Evolutionary conservation across 2,888 invertebrate genomes (phyloP).

Genomic region (Microctonus aethiopoides): DNA sequence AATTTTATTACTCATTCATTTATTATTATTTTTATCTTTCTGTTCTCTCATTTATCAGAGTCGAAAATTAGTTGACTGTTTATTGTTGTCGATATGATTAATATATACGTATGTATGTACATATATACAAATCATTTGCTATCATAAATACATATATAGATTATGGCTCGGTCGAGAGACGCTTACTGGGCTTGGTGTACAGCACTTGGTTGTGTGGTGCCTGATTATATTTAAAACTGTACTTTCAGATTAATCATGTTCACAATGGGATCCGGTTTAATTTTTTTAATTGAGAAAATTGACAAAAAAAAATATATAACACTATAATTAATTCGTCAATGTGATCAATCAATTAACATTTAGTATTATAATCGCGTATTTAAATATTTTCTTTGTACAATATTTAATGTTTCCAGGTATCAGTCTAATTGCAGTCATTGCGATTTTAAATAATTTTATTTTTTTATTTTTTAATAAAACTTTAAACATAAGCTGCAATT

Average conservation of each 20-base stretch:
- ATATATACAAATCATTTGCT: conserved; percentile 17
- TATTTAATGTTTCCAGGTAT: conserved; percentile 15
- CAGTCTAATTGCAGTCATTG: not conserved
- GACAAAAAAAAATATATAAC: not conserved
- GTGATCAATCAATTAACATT: not conserved
- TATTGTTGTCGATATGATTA: not conserved
- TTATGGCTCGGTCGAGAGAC: conserved; percentile 35
- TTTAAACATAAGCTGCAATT: not conserved
- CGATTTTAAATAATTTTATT: not conserved
- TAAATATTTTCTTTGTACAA: not conserved
- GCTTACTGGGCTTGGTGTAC: conserved; percentile 63
- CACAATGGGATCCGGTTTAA: conserved; percentile 52
- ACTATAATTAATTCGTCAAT: conserved; percentile 25
- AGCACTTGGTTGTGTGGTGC: conserved; percentile 63
- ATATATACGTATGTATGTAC: too few species aligned
- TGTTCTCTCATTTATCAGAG: not conserved
- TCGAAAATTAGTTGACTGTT: conserved; percentile 1
- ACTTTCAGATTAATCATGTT: not conserved
- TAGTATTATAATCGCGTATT: not conserved
- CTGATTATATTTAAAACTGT: conserved; percentile 45
- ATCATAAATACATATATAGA: conserved; percentile 4
- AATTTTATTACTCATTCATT: conserved; percentile 25
- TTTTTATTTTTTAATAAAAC: not conserved
- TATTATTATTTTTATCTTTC: not conserved
- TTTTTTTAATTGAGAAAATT: not conserved